Percentiles rank a stretch among this genome's conserved stretches.
Conservation (phyloP, 1,140 invertebrate species). For the Eufriesea mexicana region DNA sequence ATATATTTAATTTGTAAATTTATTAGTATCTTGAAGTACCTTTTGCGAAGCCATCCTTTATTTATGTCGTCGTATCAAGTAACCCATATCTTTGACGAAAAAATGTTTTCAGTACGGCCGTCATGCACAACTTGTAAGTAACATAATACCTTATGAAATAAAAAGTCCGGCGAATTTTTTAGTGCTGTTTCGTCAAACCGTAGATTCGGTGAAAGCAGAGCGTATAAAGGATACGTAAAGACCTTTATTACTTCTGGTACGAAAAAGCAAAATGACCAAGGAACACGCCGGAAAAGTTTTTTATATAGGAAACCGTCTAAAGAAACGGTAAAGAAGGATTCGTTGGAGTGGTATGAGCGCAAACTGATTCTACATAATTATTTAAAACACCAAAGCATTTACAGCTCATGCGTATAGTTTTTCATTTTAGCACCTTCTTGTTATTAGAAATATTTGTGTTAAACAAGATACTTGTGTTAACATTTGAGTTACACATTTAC, state of each 20-base stretch:
- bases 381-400: no score
- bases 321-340: not conserved
- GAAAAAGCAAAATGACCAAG: constrained; percentile 32
- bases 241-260: constrained; percentile 47
- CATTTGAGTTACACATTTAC: no score
- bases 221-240: constrained; percentile 47
- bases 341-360: no score
- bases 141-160: constrained; percentile 17
- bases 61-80: no score
- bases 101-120: not conserved
- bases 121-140: constrained; percentile 45
- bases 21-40: no score
- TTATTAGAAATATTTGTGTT: no score
- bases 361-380: not conserved
- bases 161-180: constrained; percentile 46
- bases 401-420: no score
- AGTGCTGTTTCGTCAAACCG: not conserved
- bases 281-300: not conserved
- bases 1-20: no score
- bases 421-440: no score
- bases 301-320: not conserved
- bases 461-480: no score
- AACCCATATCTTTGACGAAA: not conserved
- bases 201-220: constrained; percentile 51
- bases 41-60: no score